A percentile compares a stretch with the other conserved stretches of the same genome.
These are phyloP conservation scores for Xenotilapia longispinis DNA, from an alignment of 2,113 vertebrate genomes.

Conservation along the genomic window DNA sequence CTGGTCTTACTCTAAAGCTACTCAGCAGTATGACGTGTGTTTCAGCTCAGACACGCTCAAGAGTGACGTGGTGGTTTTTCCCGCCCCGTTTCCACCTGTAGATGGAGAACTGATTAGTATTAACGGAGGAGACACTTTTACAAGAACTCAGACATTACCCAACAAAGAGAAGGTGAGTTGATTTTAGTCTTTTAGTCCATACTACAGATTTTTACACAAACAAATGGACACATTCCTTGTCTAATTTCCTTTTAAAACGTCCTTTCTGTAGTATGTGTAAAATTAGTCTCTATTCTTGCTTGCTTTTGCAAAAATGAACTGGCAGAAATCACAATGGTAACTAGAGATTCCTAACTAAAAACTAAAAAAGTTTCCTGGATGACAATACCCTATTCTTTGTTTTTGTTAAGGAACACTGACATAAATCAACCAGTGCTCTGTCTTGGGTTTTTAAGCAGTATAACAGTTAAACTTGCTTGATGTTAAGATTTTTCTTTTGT, in stretches of 20 bases:
- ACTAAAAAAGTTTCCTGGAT: not conserved
- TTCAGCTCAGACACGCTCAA: conserved; percentile 64
- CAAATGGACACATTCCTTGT: not conserved
- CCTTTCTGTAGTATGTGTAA: fast-evolving
- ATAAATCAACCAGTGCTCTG: not conserved
- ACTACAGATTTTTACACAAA: not conserved
- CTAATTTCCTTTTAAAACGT: fast-evolving
- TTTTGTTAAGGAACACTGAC: not conserved
- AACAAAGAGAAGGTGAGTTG: not conserved
- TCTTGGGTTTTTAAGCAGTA: not conserved
- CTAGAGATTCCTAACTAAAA: not conserved
- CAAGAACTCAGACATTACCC: conserved; percentile 1
- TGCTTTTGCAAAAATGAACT: not conserved
- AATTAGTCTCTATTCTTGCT: not conserved
- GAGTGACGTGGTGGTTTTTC: conserved; percentile 52
- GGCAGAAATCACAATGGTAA: not conserved
- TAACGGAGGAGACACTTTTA: not conserved
- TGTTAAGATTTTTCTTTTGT: not conserved
- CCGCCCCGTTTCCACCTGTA: not conserved
- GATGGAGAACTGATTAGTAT: not conserved
- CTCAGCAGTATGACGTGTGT: conserved; percentile 65
- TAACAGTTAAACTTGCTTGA: not conserved
- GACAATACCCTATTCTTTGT: not conserved
- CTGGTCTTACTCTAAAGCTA: conserved; percentile 63
- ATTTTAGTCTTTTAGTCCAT: not conserved